Conservation (phyloP, 2,113 vertebrate genomes). For the Colaptes auratus region DNA sequence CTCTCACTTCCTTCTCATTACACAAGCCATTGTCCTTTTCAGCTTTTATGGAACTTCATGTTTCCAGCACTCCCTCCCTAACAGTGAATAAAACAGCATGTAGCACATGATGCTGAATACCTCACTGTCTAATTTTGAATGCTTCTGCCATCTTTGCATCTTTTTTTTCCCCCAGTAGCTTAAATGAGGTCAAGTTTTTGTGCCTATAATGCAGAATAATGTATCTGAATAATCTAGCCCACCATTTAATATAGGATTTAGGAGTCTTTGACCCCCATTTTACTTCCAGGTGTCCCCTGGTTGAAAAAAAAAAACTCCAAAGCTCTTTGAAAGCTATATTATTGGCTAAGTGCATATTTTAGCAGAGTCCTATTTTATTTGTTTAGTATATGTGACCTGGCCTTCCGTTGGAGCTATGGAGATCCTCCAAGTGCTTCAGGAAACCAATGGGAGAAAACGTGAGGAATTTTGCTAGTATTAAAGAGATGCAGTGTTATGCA, state of each 20-base stretch:
- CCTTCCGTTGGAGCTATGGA: background rate
- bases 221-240: background rate
- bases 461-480: background rate
- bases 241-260: background rate
- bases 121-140: slow-evolving; percentile 34
- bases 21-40: background rate
- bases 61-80: background rate
- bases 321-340: background rate
- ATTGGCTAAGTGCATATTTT: background rate
- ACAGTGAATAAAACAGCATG: slow-evolving; percentile 20
- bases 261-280: background rate
- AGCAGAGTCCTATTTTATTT: background rate
- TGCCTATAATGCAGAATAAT: background rate
- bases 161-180: slow-evolving; percentile 1
- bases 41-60: background rate
- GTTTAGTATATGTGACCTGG: background rate
- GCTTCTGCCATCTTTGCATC: background rate
- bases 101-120: slow-evolving; percentile 26
- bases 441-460: background rate
- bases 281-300: background rate
- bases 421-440: background rate
- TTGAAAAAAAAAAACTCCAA: background rate
- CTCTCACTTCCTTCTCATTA: background rate
- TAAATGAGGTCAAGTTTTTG: slow-evolving; percentile 37
- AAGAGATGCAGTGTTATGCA: background rate